A percentile compares a stretch with the other conserved stretches of the same genome.
phyloP scores from a whole-genome alignment of 2,113 vertebrate genomes.

The Pelecanoides urinatrix region DNA sequence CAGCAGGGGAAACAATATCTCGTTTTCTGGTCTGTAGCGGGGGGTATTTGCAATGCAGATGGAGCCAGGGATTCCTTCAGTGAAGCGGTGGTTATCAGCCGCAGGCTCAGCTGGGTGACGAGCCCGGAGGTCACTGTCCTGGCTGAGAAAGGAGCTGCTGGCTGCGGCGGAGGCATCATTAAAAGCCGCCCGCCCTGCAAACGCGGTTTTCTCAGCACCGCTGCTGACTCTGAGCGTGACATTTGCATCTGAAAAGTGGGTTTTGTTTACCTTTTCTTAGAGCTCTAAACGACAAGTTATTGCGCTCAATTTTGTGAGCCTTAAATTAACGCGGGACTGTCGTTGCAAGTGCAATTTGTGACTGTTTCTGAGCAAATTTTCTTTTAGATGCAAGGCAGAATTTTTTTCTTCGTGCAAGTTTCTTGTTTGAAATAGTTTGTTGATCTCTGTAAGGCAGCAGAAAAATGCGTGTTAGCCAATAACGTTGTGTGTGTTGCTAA shows the following conservation, averaged over 20 bases:
- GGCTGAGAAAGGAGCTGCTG: not conserved
- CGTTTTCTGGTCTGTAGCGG: not conserved
- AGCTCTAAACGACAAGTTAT: not conserved
- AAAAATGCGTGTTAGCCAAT: not conserved
- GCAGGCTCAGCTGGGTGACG: not conserved
- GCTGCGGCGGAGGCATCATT: not conserved
- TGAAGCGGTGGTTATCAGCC: not conserved
- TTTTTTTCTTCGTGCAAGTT: not conserved
- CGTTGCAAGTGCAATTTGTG: not conserved
- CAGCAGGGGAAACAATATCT: not conserved
- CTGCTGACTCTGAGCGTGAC: not conserved
- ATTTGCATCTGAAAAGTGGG: conserved; percentile 21
- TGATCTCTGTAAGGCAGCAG: not conserved
- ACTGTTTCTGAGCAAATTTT: not conserved
- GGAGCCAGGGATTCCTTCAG: not conserved
- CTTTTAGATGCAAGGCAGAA: not conserved
- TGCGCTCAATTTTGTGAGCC: not conserved
- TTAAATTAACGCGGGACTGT: not conserved
- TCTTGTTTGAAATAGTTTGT: not conserved
- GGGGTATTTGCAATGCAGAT: not conserved
- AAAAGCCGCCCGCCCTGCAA: not conserved
- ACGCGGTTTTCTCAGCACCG: not conserved
- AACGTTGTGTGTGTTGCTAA: not conserved
- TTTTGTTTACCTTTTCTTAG: not conserved
- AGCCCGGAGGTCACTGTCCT: not conserved